Percentiles rank a stretch among this genome's conserved stretches.
Evolutionary conservation across 1,140 invertebrate genomes (phyloP).

Genomic region (Pseudomyrmex concolor): DNA sequence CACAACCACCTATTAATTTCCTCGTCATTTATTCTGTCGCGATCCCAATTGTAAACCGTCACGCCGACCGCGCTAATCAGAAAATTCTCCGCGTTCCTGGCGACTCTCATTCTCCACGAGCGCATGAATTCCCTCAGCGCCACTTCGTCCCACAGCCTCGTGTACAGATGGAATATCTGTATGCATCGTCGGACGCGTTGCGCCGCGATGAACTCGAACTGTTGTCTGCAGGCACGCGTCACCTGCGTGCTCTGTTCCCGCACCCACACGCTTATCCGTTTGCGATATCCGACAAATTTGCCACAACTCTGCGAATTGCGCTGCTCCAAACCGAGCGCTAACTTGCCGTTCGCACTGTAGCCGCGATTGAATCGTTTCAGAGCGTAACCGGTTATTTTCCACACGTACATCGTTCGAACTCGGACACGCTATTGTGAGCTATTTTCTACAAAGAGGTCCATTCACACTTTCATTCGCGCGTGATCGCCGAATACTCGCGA

Average conservation of each 20-base stretch:
- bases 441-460: neutral
- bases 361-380: constrained; percentile 36
- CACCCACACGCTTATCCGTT: constrained; percentile 73
- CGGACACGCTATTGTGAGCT: neutral
- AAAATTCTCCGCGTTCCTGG: constrained; percentile 81
- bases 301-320: constrained; percentile 15
- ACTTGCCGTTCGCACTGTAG: constrained; percentile 31
- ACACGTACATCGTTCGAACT: constrained; percentile 49
- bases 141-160: constrained; percentile 87
- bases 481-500: too few relatives aligned
- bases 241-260: constrained; percentile 76
- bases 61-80: constrained; percentile 82
- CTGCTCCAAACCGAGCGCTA: constrained; percentile 47
- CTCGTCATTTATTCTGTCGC: constrained; percentile 84
- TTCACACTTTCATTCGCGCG: neutral
- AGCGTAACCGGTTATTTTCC: constrained; percentile 36
- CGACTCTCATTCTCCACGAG: constrained; percentile 82
- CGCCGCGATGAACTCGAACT: constrained; percentile 88
- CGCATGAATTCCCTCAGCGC: constrained; percentile 86
- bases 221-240: constrained; percentile 85
- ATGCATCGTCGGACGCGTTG: constrained; percentile 87
- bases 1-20: constrained; percentile 83
- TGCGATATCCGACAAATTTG: constrained; percentile 55
- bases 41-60: constrained; percentile 86
- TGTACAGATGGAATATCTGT: constrained; percentile 88